Evolutionary conservation across 2,888 invertebrate genomes (phyloP), one percentile per base, ranked within the genome.

Genomic region (Ectemnius lituratus): DNA sequence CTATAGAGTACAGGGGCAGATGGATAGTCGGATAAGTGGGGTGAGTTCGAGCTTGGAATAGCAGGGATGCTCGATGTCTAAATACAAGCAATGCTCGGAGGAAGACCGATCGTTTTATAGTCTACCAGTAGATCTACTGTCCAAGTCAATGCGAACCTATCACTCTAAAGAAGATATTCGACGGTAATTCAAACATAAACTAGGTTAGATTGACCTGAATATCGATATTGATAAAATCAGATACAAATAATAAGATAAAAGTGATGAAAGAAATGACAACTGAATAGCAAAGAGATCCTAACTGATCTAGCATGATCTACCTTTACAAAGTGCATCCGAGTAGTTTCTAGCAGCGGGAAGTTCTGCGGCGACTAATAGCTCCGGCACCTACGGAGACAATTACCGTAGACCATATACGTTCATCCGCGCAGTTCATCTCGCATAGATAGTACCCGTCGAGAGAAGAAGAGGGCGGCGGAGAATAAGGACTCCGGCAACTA

Each of bases 361-460:
- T 14, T 60, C 5, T 56, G 45, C 49, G 13, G 27, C 66, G 79
- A 76, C 82, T 82, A 85, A 87, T 87, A 84, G 84, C 72, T 60
- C 62, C 82, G 73, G 82, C 86, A 86, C 85, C 86, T 84, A 85
- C 78, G 86, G 85, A 85, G 87, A 89, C 88, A 89, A 89, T 89
- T 89, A 89, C 87, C 81, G 88, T 76, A 80, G 78, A 75, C 89
- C 89, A 87, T 89, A 88, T 89, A 89, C 81, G 89, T 86, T 85
- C 89, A 84, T 86, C 86, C 84, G 46, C 46, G 76, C 80, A 81
- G 85, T 84, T 86, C 86, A 86, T 88, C 86, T 86, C 79, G 78
- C 70, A 73, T 74, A 79, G 83, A 85, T 83, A 73, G 58, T 49
- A 61, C 57, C 4, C 37, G 62, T 69, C 52, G 64, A 70, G 81